Evolutionary conservation across 2,888 invertebrate genomes (phyloP).

Genomic region (Pandemis heparana): DNA sequence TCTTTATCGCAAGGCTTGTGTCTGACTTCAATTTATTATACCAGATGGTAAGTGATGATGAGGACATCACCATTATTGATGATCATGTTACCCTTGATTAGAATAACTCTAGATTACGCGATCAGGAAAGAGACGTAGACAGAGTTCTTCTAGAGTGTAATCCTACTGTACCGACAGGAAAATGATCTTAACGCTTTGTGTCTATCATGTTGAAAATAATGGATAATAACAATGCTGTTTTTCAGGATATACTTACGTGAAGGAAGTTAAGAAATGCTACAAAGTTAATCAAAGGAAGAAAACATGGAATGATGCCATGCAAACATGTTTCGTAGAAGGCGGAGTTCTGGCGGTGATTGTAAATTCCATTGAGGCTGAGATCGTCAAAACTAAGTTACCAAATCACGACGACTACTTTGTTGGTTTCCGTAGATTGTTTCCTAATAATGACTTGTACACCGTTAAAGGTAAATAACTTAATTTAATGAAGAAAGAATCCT

Average conservation of each 20-base stretch:
- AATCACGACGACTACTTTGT: conserved; percentile 18
- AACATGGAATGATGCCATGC: conserved; percentile 53
- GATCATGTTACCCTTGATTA: too few species aligned
- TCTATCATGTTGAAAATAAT: too few species aligned
- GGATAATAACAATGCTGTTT: conserved; percentile 5
- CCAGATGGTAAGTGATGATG: too few species aligned
- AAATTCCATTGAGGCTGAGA: conserved; percentile 6
- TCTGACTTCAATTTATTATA: too few species aligned
- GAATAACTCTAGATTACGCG: too few species aligned
- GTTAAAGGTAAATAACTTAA: conserved; percentile 37
- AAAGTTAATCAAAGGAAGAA: conserved; percentile 50
- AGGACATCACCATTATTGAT: too few species aligned
- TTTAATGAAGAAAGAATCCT: too few species aligned
- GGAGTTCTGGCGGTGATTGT: conserved; percentile 29
- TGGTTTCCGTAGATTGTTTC: conserved; percentile 31
- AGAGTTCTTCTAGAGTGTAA: too few species aligned
- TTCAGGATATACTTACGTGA: conserved; percentile 49
- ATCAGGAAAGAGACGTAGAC: too few species aligned
- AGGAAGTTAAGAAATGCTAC: conserved; percentile 52
- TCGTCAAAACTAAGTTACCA: background rate
- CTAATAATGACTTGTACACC: conserved; percentile 33
- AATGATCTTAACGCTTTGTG: too few species aligned
- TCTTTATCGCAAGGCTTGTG: background rate
- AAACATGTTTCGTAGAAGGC: conserved; percentile 53
- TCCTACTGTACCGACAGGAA: too few species aligned